Conservation (phyloP, 2,113 vertebrate species). For the Brachyhypopomus occidentalis region DNA sequence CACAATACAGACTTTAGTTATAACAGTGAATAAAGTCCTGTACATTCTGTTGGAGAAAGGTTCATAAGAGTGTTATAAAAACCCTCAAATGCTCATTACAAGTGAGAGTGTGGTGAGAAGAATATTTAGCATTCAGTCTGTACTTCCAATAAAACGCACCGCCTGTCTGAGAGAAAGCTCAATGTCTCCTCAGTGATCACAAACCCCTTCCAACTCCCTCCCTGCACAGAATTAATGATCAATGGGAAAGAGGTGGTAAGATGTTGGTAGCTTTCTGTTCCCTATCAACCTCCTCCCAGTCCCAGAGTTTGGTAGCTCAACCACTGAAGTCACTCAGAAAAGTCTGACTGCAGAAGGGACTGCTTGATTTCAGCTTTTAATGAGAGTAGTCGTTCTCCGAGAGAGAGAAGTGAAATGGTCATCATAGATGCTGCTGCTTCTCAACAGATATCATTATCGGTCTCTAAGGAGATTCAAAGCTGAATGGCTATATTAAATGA, state of each 20-base stretch:
- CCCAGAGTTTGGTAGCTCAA: constrained; percentile 7
- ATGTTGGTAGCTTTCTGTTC: constrained; percentile 6
- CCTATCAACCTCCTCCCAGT: constrained; percentile 8
- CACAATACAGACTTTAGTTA: neutral
- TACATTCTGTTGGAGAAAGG: neutral
- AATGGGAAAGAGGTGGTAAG: constrained; percentile 8
- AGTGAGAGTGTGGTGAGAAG: neutral
- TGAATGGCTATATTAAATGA: constrained; percentile 18
- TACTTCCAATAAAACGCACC: neutral
- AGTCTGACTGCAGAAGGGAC: neutral
- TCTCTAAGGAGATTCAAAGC: constrained; percentile 21
- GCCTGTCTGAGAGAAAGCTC: neutral
- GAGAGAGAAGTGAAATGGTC: neutral
- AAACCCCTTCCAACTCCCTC: neutral
- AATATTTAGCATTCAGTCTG: constrained; percentile 9
- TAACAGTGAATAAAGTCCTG: neutral
- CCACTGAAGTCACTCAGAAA: neutral
- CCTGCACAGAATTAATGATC: constrained; percentile 22
- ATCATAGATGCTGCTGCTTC: too few relatives aligned
- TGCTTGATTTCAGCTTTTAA: constrained; percentile 25
- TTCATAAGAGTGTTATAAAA: neutral
- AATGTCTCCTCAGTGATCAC: neutral
- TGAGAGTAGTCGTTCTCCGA: constrained; percentile 13
- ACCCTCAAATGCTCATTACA: neutral
- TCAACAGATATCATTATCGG: constrained; percentile 12